phyloP scores from a whole-genome alignment of 2,797 vertebrate species.

The Ptychadena robeensis region DNA sequence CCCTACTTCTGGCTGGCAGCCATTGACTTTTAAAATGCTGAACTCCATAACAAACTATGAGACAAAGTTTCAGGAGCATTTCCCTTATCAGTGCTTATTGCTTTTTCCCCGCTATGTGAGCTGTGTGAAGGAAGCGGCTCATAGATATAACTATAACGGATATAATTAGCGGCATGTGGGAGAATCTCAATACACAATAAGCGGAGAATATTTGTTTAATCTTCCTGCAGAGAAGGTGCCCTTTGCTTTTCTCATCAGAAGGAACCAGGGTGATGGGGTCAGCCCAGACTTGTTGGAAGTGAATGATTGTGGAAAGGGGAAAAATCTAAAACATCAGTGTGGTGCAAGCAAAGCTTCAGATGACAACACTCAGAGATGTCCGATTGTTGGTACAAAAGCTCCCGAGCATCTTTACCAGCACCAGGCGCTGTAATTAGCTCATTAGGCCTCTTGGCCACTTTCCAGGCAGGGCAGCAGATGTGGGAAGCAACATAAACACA shows the following conservation, averaged over 20 bases:
- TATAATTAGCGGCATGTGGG: slow-evolving; percentile 31
- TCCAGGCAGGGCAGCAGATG: slow-evolving; percentile 42
- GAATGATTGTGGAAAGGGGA: neutral
- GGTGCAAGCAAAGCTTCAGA: slow-evolving; percentile 23
- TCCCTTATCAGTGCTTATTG: no score
- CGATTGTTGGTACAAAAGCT: slow-evolving; percentile 38
- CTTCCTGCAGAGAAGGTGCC: slow-evolving; percentile 10
- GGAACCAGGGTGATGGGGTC: slow-evolving; percentile 2
- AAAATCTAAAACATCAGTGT: neutral
- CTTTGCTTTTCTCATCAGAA: neutral
- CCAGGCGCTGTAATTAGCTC: slow-evolving; percentile 58
- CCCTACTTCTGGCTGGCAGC: no score
- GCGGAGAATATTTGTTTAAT: slow-evolving; percentile 26
- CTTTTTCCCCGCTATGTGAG: neutral
- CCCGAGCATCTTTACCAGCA: slow-evolving; percentile 27
- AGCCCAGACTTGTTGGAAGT: slow-evolving; percentile 2
- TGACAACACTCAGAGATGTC: slow-evolving; percentile 37
- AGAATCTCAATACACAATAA: neutral
- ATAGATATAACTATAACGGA: no score
- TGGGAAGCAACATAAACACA: neutral
- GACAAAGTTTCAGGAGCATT: neutral
- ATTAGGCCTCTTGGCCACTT: slow-evolving; percentile 43
- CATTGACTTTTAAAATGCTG: neutral
- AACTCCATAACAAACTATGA: neutral
- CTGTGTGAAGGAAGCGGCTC: neutral